These are phyloP conservation scores for Terrapene triunguis DNA, from an alignment of 2,113 vertebrate species.

Conservation along the genomic window DNA sequence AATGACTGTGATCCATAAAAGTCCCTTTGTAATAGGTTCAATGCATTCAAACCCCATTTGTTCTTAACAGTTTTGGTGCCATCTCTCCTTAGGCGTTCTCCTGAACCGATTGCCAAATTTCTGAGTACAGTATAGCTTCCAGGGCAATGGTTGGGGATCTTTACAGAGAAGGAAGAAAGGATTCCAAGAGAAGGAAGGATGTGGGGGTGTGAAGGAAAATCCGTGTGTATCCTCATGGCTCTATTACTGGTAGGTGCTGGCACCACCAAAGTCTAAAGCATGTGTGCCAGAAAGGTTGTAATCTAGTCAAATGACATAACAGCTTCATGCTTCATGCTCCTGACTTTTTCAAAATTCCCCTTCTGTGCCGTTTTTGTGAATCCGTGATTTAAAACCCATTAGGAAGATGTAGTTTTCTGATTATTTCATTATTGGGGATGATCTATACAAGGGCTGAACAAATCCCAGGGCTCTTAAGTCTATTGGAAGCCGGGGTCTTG, in stretches of 20 bases:
- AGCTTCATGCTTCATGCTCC: conserved; percentile 29
- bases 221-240: background rate
- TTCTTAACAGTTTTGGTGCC: background rate
- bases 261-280: background rate
- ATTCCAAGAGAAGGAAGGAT: background rate
- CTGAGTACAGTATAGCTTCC: background rate
- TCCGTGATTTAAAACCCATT: background rate
- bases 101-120: background rate
- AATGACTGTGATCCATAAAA: background rate
- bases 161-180: background rate
- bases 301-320: background rate
- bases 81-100: background rate
- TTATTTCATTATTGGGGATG: background rate
- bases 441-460: background rate
- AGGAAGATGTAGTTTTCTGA: background rate
- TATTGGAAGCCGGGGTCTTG: background rate
- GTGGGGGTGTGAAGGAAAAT: background rate
- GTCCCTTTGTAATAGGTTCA: background rate
- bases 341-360: background rate
- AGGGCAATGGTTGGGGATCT: background rate
- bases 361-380: background rate
- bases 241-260: background rate
- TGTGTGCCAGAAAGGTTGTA: background rate
- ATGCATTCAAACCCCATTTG: background rate
- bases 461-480: background rate